A percentile compares a stretch with the other conserved stretches of the same genome.
Evolutionary conservation across 2,797 vertebrate genomes (phyloP).

Genomic region (Poeciliopsis turneri): DNA sequence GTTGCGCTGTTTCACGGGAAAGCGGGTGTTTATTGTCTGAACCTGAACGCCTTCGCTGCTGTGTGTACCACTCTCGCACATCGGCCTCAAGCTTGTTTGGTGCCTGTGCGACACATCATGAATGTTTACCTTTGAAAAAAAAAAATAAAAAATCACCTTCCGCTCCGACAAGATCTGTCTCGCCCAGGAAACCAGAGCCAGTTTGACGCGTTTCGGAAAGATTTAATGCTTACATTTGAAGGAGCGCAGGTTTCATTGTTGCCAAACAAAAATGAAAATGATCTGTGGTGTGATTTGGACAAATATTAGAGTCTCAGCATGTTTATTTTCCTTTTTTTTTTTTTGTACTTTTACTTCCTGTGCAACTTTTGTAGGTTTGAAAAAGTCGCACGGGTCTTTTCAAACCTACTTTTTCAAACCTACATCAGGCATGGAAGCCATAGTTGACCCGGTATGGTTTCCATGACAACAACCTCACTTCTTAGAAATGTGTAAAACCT

Average conservation of each 20-base stretch:
- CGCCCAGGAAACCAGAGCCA: constrained; percentile 14
- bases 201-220: neutral
- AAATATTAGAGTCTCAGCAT: neutral
- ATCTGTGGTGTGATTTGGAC: neutral
- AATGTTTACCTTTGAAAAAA: constrained; percentile 26
- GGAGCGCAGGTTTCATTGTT: neutral
- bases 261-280: neutral
- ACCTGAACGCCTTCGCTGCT: neutral
- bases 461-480: constrained; percentile 5
- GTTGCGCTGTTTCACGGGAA: constrained; percentile 18
- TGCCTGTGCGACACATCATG: constrained; percentile 22
- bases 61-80: neutral
- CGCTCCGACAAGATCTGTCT: neutral
- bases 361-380: constrained; percentile 2
- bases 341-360: constrained; percentile 11
- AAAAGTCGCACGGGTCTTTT: too few relatives aligned
- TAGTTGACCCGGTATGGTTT: neutral
- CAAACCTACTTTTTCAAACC: too few relatives aligned
- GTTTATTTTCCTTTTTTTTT: neutral
- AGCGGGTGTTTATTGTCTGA: constrained; percentile 11
- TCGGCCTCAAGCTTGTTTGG: constrained; percentile 17
- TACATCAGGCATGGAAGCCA: too few relatives aligned
- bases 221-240: constrained; percentile 9
- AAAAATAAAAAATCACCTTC: neutral
- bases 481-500: neutral